Conservation (phyloP, 2,113 vertebrate species). For the Cichladusa arquata region DNA sequence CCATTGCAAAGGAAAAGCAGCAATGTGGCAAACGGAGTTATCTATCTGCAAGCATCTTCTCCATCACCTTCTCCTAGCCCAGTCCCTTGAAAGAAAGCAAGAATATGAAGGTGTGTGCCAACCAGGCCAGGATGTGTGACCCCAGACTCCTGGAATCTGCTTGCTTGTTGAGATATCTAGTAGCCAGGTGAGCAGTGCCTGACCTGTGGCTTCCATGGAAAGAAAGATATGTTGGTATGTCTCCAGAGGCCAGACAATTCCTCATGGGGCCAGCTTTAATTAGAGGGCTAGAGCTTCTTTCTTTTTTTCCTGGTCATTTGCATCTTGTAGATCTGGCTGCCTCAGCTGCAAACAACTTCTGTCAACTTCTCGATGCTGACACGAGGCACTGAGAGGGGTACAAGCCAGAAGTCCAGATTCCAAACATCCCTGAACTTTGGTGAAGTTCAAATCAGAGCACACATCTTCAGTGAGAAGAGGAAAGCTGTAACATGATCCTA, state of each 20-base stretch:
- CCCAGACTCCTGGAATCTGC: background rate
- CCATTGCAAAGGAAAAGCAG: background rate
- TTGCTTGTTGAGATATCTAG: background rate
- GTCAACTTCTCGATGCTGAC: slow-evolving; percentile 13
- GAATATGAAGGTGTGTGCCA: background rate
- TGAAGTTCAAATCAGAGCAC: slow-evolving; percentile 62
- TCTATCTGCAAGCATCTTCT: background rate
- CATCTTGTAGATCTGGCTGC: background rate
- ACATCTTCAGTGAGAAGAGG: slow-evolving; percentile 42
- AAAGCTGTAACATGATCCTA: slow-evolving; percentile 49
- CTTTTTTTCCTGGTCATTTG: background rate
- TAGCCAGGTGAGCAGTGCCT: background rate
- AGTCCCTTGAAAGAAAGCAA: background rate
- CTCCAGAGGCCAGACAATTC: background rate
- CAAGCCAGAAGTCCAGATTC: slow-evolving; percentile 52
- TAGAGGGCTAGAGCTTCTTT: background rate
- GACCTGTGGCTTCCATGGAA: background rate
- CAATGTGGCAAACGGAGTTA: accelerated
- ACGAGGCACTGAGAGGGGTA: background rate
- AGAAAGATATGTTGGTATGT: background rate
- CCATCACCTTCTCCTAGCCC: background rate
- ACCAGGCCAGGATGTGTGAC: too few relatives aligned
- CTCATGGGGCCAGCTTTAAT: background rate
- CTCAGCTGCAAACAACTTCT: background rate
- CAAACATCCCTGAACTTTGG: slow-evolving; percentile 62